A percentile compares a stretch with the other conserved stretches of the same genome.
Conservation (phyloP, 2,113 vertebrate genomes). For the Panthera tigris region DNA sequence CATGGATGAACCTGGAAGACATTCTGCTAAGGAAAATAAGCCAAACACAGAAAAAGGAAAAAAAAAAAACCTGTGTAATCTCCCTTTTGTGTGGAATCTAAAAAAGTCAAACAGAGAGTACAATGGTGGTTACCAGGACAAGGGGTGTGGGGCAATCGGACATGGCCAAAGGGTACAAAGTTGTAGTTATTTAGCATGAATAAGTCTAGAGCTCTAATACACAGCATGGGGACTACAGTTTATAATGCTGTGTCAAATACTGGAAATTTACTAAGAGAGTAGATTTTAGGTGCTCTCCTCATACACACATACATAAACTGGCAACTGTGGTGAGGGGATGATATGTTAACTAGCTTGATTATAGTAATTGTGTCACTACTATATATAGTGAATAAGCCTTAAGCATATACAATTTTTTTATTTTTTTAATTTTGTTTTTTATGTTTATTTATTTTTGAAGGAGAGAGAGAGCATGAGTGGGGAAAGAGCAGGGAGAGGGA, state of each 20-base stretch:
- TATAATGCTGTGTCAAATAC: not conserved
- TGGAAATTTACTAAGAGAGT: not conserved
- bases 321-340: not conserved
- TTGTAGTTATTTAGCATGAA: not conserved
- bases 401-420: not conserved
- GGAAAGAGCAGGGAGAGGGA: too few species aligned
- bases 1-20: not conserved
- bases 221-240: not conserved
- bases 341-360: not conserved
- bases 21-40: not conserved
- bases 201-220: not conserved
- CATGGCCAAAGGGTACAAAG: not conserved
- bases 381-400: not conserved
- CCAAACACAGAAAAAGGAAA: not conserved
- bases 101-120: not conserved
- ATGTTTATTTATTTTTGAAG: too few species aligned
- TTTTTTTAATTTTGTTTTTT: too few species aligned
- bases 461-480: too few species aligned
- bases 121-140: not conserved
- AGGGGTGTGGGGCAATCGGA: not conserved
- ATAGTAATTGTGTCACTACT: not conserved
- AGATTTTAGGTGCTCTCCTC: not conserved
- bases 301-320: not conserved
- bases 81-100: not conserved
- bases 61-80: not conserved